Base-by-base conservation (phyloP, 2,888 invertebrate species). In the Amphipyra berbera region DNA sequence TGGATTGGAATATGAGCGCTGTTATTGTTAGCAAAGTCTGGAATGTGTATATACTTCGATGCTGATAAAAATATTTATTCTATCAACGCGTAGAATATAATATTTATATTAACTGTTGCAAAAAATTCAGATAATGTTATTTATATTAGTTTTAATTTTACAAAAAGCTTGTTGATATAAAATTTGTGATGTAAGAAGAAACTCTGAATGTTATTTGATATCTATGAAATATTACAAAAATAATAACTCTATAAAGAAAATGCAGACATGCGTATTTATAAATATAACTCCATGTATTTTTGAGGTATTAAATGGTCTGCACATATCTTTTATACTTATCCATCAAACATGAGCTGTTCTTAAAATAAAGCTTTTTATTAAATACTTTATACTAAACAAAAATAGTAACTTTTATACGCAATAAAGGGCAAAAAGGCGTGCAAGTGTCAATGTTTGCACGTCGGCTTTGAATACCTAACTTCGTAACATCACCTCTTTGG, bases 1-100 rank as follows among this genome's bases (percentile, higher is more conserved):
- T 41, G 35, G 30, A 67, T 70, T 56, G 44, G 38, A 54, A 54
- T 50, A 48, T 52, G 41, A 70, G 12, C 38, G 37, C 35, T 60
- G 41, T 47, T 67, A 57, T 67, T 49, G 56, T 2, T 48, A 40
- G 45, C 42, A 45, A 8, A 8, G 53, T 35, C 45, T 47, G n/a
- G 14, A 48, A 44, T 59, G 15, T 14, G 47, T 35, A 8, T 41
- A 52, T 41, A 27, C 14, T 45, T 50, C 30, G 10, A 3, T 37
- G 10, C 15, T 2, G 9, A 33, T 13, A 13, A 33, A 35, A 47
- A 35, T 21, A 2, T 42, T 15, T 42, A 15, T 33, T 33, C 21
- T 21, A 2, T 21, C 3, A 21, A 21, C 1, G 21, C 21, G 21
- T 21, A 2, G 3, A 21, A 21, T 3, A 3, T 21, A 21, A 21